Evolutionary conservation across 1,140 invertebrate species (phyloP).

Genomic region (Drosophila takahashii): DNA sequence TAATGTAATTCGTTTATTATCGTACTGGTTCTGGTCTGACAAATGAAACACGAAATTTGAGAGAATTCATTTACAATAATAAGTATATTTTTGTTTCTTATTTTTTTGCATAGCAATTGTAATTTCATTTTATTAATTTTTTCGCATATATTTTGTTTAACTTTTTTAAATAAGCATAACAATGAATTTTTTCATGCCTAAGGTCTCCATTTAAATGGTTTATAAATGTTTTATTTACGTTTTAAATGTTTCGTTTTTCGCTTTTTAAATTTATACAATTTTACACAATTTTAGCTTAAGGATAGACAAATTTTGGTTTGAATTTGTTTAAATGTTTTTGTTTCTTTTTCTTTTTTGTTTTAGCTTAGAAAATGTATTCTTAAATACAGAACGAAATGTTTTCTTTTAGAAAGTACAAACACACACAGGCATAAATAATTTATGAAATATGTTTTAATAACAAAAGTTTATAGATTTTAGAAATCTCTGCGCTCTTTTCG

Average conservation of each 20-base stretch:
- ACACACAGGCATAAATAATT: slow-evolving; percentile 71
- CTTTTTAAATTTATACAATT: slow-evolving; percentile 66
- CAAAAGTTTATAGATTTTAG: slow-evolving; percentile 82
- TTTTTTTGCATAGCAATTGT: slow-evolving; percentile 74
- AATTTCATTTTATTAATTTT: slow-evolving; percentile 44
- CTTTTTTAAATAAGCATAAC: slow-evolving; percentile 74
- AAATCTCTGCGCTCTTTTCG: slow-evolving; percentile 73
- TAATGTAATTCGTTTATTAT: slow-evolving; percentile 37
- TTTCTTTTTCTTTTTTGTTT: slow-evolving; percentile 17
- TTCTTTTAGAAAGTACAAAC: slow-evolving; percentile 82
- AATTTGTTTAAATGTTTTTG: slow-evolving; percentile 53
- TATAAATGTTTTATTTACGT: slow-evolving; percentile 48
- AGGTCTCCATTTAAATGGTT: slow-evolving; percentile 51
- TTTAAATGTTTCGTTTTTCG: slow-evolving; percentile 27
- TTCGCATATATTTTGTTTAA: slow-evolving; percentile 69
- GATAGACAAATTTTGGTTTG: slow-evolving; percentile 74
- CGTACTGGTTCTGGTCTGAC: slow-evolving; percentile 40
- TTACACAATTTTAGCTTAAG: slow-evolving; percentile 63
- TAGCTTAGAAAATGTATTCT: slow-evolving; percentile 59
- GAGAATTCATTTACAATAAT: slow-evolving; percentile 70
- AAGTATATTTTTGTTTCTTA: slow-evolving; percentile 59
- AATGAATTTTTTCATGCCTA: slow-evolving; percentile 57
- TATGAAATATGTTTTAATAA: slow-evolving; percentile 73
- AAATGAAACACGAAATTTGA: slow-evolving; percentile 67
- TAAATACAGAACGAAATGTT: slow-evolving; percentile 67